Evolutionary conservation across 1,140 invertebrate species (phyloP), one percentile per base, ranked within the genome.

Genomic region (Drosophila nebulosa): DNA sequence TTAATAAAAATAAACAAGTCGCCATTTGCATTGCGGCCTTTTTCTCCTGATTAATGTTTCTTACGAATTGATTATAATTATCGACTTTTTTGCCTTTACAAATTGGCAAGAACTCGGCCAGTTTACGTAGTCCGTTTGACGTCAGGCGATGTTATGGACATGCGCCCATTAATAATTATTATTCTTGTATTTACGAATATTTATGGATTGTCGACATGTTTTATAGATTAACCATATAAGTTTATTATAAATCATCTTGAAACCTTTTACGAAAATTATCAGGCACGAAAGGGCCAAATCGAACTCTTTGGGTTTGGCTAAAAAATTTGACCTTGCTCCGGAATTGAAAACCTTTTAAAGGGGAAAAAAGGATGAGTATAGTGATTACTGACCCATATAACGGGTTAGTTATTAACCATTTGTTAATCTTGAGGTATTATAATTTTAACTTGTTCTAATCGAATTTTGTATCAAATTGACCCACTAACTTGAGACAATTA

Each of bases 21-120:
- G 65, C 61, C 59, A 81, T 81, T 81, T 81, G 62, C 64, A 78
- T 81, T 66, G 36, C 26, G 26, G 18, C 32, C 16, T n/a, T n/a
- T n/a, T 27, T 35, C 42, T 35, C 42, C 9, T 46, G 62, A 81
- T 74, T 67, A 74, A 61, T 51, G n/a, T 12, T n/a, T 18, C 57
- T 67, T 51, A 61, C 61, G 16, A 46, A 21, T 3, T 46, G 39
- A 46, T 46, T 21, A 46, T 46, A 46, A 21, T 46, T 10, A 46
- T 46, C 39, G 18, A 21, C n/a, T 10, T 46, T 18, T 46, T 46
- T 46, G 39, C 12, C 4, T 55, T 42, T 68, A 52, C 69, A 68
- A 78, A 61, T 79, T 52, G n/a, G 39, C 46, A n/a, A n/a, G n/a
- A n/a, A n/a, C n/a, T 46, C 16, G 6, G 16, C 14, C 39, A 46